phyloP scores from a whole-genome alignment of 2,797 vertebrate genomes.

The Rhincodon typus region DNA sequence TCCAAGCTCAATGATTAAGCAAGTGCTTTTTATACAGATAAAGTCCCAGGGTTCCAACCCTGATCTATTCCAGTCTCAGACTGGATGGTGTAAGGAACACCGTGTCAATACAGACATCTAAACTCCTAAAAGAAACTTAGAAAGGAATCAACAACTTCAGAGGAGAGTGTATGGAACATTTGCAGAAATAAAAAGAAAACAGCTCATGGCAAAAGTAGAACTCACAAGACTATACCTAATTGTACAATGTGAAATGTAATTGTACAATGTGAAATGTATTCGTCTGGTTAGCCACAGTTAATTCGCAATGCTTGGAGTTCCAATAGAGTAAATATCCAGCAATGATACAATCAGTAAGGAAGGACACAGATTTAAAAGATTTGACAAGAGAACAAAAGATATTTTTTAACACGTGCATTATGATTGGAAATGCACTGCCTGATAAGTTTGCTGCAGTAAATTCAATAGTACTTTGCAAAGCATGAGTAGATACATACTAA shows the following conservation, averaged over 20 bases:
- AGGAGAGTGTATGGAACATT: neutral
- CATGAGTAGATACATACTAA: neutral
- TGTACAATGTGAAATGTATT: neutral
- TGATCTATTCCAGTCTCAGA: neutral
- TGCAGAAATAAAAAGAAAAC: neutral
- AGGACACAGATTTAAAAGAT: neutral
- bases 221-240: neutral
- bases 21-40: neutral
- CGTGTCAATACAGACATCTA: neutral
- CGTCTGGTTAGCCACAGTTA: neutral
- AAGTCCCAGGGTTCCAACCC: neutral
- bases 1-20: neutral
- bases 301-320: neutral
- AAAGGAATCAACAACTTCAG: neutral
- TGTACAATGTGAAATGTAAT: neutral
- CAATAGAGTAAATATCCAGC: neutral
- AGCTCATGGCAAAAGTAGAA: neutral
- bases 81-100: neutral
- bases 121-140: neutral
- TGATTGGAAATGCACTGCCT: neutral
- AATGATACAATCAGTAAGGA: neutral
- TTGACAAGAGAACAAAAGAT: neutral
- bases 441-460: neutral
- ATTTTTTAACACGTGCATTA: neutral
- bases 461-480: neutral